Evolutionary conservation across 1,140 invertebrate species (phyloP).

Genomic region (Drusus annulatus): DNA sequence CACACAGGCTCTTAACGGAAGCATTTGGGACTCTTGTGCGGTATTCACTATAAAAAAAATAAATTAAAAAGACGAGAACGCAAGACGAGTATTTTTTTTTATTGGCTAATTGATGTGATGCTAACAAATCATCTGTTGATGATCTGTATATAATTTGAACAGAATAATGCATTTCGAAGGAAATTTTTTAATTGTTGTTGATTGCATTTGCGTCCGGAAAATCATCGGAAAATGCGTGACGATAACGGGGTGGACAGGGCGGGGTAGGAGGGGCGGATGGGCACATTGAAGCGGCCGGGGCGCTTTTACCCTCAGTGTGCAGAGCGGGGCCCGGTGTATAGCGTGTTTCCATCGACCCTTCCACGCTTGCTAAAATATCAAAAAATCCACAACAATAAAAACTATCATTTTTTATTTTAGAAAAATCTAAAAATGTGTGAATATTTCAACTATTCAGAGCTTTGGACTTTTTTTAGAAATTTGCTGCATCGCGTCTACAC

Average conservation of each 20-base stretch:
- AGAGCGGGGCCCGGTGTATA: conserved; percentile 28
- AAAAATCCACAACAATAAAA: conserved; percentile 30
- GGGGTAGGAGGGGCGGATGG: neutral
- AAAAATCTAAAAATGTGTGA: conserved; percentile 39
- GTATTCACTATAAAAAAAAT: too few relatives aligned
- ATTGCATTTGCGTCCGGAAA: neutral
- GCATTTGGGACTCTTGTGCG: too few relatives aligned
- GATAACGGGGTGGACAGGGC: neutral
- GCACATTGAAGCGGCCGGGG: conserved; percentile 19
- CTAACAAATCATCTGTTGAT: too few relatives aligned
- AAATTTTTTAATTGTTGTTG: too few relatives aligned
- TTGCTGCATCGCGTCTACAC: neutral
- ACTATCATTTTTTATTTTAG: neutral
- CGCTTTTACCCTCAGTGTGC: conserved; percentile 41
- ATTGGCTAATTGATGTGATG: too few relatives aligned
- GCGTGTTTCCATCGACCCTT: conserved; percentile 38
- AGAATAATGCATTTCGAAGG: too few relatives aligned
- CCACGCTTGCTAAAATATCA: conserved; percentile 35
- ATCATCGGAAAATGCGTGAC: conserved; percentile 32
- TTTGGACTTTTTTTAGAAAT: conserved; percentile 35
- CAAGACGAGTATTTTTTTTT: too few relatives aligned
- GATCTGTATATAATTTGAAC: too few relatives aligned
- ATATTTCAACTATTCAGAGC: conserved; percentile 31
- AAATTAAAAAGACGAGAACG: too few relatives aligned
- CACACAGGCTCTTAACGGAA: too few relatives aligned